Conservation (phyloP, 2,797 vertebrate species). For the Thalassophryne amazonica region DNA sequence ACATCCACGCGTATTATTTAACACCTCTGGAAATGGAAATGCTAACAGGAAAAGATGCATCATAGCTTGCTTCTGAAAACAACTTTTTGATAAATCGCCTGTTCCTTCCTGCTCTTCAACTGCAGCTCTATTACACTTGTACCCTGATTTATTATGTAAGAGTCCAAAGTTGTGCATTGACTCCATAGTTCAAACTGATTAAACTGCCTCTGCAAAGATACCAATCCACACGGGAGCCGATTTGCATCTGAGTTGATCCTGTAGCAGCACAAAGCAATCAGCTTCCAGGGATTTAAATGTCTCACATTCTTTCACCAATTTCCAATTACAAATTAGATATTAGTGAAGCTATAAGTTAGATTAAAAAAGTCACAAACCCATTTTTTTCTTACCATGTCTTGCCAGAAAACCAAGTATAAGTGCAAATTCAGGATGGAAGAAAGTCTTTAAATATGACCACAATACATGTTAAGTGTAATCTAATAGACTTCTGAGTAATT, state of each 20-base stretch:
- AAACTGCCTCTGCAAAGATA: constrained; percentile 10
- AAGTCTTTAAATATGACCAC: too few relatives aligned
- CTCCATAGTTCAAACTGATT: constrained; percentile 42
- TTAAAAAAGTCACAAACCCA: neutral
- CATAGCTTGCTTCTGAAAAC: constrained; percentile 3
- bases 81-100: constrained; percentile 25
- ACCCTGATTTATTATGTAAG: constrained; percentile 32
- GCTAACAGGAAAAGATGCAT: constrained; percentile 44
- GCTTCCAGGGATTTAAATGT: neutral
- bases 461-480: too few relatives aligned
- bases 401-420: too few relatives aligned
- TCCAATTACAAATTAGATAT: neutral
- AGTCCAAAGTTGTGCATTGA: constrained; percentile 2
- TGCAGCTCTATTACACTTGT: constrained; percentile 35
- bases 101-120: constrained; percentile 23
- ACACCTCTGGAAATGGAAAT: constrained; percentile 42
- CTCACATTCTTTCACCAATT: neutral
- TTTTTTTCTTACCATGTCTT: neutral
- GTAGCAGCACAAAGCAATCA: neutral
- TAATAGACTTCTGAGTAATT: too few relatives aligned
- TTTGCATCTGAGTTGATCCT: neutral
- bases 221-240: neutral
- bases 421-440: too few relatives aligned
- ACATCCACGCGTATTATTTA: constrained; percentile 52
- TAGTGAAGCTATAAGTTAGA: neutral